phyloP scores from a whole-genome alignment of 2,797 vertebrate species.

The Melanotaenia pygmaea region DNA sequence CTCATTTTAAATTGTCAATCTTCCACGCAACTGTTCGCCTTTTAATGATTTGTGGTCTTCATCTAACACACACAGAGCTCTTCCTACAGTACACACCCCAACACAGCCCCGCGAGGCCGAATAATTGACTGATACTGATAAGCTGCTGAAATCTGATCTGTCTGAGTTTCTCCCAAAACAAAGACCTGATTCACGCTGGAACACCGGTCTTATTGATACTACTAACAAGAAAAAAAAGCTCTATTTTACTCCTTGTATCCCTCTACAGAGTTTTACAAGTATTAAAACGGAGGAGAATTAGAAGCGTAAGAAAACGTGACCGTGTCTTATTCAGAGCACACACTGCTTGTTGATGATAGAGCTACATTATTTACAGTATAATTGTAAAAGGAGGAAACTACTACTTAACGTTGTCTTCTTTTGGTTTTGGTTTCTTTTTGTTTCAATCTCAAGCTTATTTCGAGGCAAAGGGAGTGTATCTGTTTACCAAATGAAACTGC shows the following conservation, averaged over 20 bases:
- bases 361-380: slow-evolving; percentile 2
- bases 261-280: too few species aligned
- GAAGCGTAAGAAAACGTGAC: slow-evolving; percentile 8
- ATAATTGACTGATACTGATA: slow-evolving; percentile 56
- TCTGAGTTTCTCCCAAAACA: slow-evolving; percentile 65
- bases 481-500: slow-evolving; percentile 22
- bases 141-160: slow-evolving; percentile 65
- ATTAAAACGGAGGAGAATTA: too few species aligned
- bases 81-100: slow-evolving; percentile 26
- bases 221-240: slow-evolving; percentile 19
- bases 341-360: not conserved
- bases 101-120: slow-evolving; percentile 17
- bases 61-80: slow-evolving; percentile 26
- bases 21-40: not conserved
- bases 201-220: slow-evolving; percentile 33
- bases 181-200: slow-evolving; percentile 61
- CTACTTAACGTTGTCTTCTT: slow-evolving; percentile 8
- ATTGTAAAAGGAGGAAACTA: slow-evolving; percentile 2
- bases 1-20: not conserved
- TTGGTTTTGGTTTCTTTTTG: slow-evolving; percentile 6
- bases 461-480: not conserved
- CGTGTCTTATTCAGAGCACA: not conserved
- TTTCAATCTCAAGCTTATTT: not conserved
- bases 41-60: slow-evolving; percentile 1
- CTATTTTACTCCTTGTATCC: not conserved